These are phyloP conservation scores for Caenorhabditis auriculariae DNA, from an alignment of 2,888 invertebrate genomes.

Conservation along the genomic window DNA sequence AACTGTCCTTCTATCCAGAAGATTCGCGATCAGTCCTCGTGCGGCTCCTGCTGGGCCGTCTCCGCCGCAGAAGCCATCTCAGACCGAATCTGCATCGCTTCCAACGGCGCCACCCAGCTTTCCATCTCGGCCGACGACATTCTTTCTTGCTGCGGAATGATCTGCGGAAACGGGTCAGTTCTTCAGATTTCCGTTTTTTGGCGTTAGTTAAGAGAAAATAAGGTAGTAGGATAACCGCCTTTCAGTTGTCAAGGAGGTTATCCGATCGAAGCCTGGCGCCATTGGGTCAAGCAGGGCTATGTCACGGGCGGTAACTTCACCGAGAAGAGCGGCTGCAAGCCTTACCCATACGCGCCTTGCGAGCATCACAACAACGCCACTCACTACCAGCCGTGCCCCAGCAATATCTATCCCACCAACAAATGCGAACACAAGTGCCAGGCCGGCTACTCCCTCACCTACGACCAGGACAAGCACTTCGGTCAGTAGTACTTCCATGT, in stretches of 20 bases:
- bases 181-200: too few relatives aligned
- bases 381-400: conserved; percentile 68
- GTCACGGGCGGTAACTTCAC: conserved; percentile 78
- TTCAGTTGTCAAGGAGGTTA: conserved; percentile 77
- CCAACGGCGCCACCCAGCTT: conserved; percentile 57
- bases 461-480: conserved; percentile 38
- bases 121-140: conserved; percentile 67
- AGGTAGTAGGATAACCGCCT: not conserved
- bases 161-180: conserved; percentile 65
- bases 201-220: not conserved
- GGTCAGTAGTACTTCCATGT: conserved; percentile 18
- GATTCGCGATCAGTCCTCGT: conserved; percentile 55
- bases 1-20: conserved; percentile 66
- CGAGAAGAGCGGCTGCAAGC: conserved; percentile 75
- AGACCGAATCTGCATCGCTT: conserved; percentile 66
- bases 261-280: conserved; percentile 81
- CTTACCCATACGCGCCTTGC: conserved; percentile 82
- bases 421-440: conserved; percentile 32
- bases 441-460: conserved; percentile 27
- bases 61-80: conserved; percentile 67
- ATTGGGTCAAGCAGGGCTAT: conserved; percentile 79
- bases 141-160: conserved; percentile 64
- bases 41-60: conserved; percentile 77
- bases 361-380: conserved; percentile 84
- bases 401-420: conserved; percentile 41